phyloP scores from a whole-genome alignment of 2,888 invertebrate species.

The Folsomia candida region DNA sequence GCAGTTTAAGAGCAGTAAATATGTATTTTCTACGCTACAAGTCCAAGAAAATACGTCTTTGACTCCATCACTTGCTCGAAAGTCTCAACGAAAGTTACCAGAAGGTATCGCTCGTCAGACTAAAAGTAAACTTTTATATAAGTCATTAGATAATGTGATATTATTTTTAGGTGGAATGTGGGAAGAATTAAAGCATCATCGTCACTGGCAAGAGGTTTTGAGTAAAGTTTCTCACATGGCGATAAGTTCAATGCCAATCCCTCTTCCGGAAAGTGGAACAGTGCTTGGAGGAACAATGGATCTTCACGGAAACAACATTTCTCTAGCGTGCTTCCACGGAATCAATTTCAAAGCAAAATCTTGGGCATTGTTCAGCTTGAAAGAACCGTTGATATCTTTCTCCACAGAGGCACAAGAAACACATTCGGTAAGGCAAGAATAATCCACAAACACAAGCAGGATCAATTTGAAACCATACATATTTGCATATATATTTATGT shows the following conservation, averaged over 20 bases:
- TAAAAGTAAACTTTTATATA: not conserved
- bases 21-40: conserved; percentile 57
- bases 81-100: conserved; percentile 46
- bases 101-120: conserved; percentile 43
- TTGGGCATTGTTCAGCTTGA: conserved; percentile 92
- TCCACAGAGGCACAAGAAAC: conserved; percentile 89
- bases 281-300: conserved; percentile 86
- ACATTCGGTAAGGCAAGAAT: conserved; percentile 58
- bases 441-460: conserved; percentile 47
- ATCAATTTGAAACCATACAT: too few relatives aligned
- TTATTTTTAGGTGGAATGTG: conserved; percentile 36
- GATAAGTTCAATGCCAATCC: conserved; percentile 58
- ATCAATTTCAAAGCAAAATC: conserved; percentile 94
- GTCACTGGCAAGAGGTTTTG: conserved; percentile 92
- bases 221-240: conserved; percentile 76
- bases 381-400: conserved; percentile 88
- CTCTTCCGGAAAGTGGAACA: conserved; percentile 63
- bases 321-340: conserved; percentile 94
- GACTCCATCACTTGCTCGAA: conserved; percentile 43
- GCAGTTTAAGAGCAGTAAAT: conserved; percentile 92
- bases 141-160: not conserved
- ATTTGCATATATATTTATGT: too few relatives aligned
- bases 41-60: conserved; percentile 43
- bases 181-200: conserved; percentile 64
- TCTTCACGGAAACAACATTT: conserved; percentile 80